Conservation (phyloP, 2,797 vertebrate genomes). For the Lophotriccus pileatus region DNA sequence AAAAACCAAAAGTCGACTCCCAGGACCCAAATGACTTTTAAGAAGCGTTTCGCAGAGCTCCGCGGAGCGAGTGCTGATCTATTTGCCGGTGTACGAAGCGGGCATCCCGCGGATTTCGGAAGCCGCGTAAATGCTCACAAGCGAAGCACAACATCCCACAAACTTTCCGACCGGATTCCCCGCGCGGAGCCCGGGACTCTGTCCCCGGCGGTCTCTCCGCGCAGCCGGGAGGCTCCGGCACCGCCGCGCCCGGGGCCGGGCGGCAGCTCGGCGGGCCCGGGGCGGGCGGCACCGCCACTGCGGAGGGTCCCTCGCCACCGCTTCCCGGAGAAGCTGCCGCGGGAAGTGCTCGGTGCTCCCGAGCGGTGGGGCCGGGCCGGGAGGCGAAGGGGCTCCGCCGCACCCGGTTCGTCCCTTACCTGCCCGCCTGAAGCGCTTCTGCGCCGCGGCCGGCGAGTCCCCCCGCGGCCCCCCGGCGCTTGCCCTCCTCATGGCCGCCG, state of each 20-base stretch:
- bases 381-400: neutral
- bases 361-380: neutral
- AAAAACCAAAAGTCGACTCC: neutral
- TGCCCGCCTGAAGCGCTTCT: neutral
- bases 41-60: neutral
- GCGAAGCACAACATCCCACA: neutral
- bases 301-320: neutral
- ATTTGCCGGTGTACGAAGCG: neutral
- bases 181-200: neutral
- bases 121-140: neutral
- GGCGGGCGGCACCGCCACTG: too few species aligned
- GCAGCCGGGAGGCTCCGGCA: neutral
- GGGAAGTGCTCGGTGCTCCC: neutral
- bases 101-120: neutral
- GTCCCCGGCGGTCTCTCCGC: neutral
- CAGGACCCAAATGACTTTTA: neutral
- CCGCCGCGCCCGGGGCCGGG: neutral
- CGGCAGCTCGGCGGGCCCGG: too few species aligned
- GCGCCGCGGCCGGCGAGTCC: neutral
- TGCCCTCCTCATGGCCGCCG: neutral
- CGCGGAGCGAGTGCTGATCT: neutral
- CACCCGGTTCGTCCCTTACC: neutral
- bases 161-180: neutral
- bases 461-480: neutral
- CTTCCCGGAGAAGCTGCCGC: neutral